Percentiles rank a stretch among this genome's conserved stretches.
Conservation (phyloP, 2,797 vertebrate species). For the Protosalanx chinensis region DNA sequence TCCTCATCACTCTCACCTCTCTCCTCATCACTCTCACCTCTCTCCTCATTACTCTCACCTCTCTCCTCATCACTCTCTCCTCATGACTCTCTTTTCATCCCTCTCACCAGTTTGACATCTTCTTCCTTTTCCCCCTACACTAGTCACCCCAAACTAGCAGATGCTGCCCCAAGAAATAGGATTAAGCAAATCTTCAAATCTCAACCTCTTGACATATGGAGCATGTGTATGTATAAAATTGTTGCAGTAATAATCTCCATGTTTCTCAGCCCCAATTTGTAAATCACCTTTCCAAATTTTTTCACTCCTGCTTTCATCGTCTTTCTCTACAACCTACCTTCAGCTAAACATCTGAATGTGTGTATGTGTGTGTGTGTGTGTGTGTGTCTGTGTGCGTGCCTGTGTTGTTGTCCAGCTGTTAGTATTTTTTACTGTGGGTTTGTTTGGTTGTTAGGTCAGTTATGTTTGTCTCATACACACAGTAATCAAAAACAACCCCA, state of each 20-base stretch:
- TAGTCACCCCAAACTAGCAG: too few relatives aligned
- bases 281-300: not conserved
- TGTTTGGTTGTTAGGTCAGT: constrained; percentile 43
- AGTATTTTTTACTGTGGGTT: constrained; percentile 46
- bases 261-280: constrained; percentile 2
- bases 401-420: constrained; percentile 54
- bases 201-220: too few relatives aligned
- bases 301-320: constrained; percentile 15
- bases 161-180: too few relatives aligned
- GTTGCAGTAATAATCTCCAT: not conserved
- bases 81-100: constrained; percentile 29
- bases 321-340: not conserved
- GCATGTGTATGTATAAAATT: not conserved
- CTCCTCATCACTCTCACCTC: not conserved
- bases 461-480: constrained; percentile 43
- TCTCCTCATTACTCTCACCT: constrained; percentile 18
- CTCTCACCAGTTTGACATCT: too few relatives aligned
- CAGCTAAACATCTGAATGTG: not conserved
- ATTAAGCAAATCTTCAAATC: too few relatives aligned
- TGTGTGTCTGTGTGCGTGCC: constrained; percentile 10
- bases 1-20: constrained; percentile 17
- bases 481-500: constrained; percentile 37
- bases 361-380: constrained; percentile 7
- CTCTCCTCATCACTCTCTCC: constrained; percentile 21
- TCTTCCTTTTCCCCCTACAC: too few relatives aligned